A percentile compares a stretch with the other conserved stretches of the same genome.
Conservation (phyloP, 2,113 vertebrate species). For the Syrmaticus mikado region DNA sequence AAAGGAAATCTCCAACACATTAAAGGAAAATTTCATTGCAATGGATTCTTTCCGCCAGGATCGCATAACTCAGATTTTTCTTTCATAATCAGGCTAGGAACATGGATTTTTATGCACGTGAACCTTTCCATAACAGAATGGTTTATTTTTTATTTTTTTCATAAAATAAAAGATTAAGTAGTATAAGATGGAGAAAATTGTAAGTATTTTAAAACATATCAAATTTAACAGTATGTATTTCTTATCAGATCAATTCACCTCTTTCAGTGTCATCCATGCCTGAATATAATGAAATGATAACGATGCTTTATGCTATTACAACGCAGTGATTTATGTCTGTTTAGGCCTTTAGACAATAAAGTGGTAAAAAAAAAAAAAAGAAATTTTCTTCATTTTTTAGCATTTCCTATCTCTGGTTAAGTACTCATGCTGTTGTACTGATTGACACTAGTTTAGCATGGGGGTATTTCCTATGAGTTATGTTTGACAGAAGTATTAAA, state of each 20-base stretch:
- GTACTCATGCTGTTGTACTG: background rate
- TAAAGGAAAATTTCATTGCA: background rate
- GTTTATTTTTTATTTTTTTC: background rate
- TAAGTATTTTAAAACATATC: background rate
- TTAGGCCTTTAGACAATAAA: background rate
- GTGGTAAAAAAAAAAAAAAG: background rate
- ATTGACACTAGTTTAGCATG: background rate
- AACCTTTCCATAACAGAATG: background rate
- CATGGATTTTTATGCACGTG: fast-evolving
- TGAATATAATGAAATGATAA: background rate
- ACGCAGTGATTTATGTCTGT: background rate
- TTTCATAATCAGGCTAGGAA: background rate
- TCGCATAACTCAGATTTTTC: background rate
- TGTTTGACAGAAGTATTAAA: background rate
- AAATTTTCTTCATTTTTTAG: background rate
- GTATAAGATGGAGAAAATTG: background rate
- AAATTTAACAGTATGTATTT: background rate
- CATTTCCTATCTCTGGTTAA: background rate
- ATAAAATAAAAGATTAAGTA: background rate
- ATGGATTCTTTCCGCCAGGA: background rate
- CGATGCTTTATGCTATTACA: background rate
- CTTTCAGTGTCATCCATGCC: background rate
- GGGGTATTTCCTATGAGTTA: background rate
- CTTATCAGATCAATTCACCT: background rate
- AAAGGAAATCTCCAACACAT: background rate